Base-by-base conservation (phyloP, 2,113 vertebrate genomes). In the Boulengeromyrus knoepffleri region DNA sequence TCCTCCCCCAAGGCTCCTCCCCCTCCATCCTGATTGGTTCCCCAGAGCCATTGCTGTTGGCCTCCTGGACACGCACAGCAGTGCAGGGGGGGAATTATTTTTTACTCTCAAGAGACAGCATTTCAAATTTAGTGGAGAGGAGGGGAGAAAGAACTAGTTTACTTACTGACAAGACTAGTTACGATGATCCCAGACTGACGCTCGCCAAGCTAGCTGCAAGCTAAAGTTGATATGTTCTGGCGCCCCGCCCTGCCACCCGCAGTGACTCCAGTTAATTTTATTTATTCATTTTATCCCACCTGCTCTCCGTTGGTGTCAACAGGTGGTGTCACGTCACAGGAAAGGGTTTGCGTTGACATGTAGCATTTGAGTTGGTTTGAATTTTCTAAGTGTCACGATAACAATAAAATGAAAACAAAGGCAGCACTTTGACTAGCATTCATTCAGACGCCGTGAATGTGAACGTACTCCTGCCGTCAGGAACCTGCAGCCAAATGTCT, bases 281-380 rank as follows among this genome's bases (percentile, higher is more conserved):
- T 89, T 87, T 62, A 86, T 86, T 90, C 45, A n/a, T 87, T 91
- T 91, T 77, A 90, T 85, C 89, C 74, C 17, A 56, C 85, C 80
- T 66, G 86, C 88, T 58, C 27, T 89, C 85, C 45, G 56, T 56
- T 50, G 77, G 70, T 87, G 31, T 17, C 77, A 58, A 50, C 42
- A 74, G 88, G 86, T 90, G 50, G 83, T 45, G 7, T 53, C 77
- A 88, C 88, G 80, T 89, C 62, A 42, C 24, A 46, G 74, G 52
- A 42, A 19, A 66, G 47, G 66, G 56, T 49, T 74, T 74, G 66
- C 91, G 66, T 27, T 46, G 80, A 84, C 84, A 89, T 92, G 92
- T 92, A 91, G 91, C 92, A 91, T 89, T 92, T 85, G 58, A 47
- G 58, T 74, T 88, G 87, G 42, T 46, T 85, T 85, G 24, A 56